Evolutionary conservation across 2,888 invertebrate genomes (phyloP).

Genomic region (Melinaea menophilus): DNA sequence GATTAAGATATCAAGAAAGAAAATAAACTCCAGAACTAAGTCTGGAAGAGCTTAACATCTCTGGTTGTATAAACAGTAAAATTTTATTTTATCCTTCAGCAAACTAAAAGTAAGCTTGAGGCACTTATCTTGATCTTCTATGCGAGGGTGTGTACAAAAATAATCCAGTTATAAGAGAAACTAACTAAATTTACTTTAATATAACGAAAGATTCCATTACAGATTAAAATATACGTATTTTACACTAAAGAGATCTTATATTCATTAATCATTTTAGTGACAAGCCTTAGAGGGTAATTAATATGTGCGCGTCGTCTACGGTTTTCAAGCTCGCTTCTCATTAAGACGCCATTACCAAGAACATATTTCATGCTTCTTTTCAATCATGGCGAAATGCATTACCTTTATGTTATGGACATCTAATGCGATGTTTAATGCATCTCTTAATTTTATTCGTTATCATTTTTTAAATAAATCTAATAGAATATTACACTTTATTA

Average conservation of each 20-base stretch:
- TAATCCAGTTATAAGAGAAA: not conserved
- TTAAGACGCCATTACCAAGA: slow-evolving; percentile 57
- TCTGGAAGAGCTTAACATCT: not conserved
- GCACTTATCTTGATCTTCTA: slow-evolving; percentile 5
- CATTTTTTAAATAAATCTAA: not conserved
- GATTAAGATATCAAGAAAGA: slow-evolving; percentile 6
- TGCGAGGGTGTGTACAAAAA: not conserved
- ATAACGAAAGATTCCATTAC: slow-evolving; percentile 3
- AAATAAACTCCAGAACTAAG: slow-evolving; percentile 4
- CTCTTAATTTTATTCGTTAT: not conserved
- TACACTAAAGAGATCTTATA: slow-evolving; percentile 18
- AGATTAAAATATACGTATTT: slow-evolving; percentile 7
- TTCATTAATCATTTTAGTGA: slow-evolving; percentile 55
- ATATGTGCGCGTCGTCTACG: slow-evolving; percentile 56
- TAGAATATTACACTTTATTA: too few relatives aligned
- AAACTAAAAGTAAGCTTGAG: slow-evolving; percentile 5
- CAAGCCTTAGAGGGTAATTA: slow-evolving; percentile 65
- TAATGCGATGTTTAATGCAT: not conserved
- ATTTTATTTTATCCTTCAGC: slow-evolving; percentile 3
- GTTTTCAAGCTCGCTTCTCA: slow-evolving; percentile 57
- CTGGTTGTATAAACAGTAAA: slow-evolving; percentile 4
- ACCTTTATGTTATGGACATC: not conserved
- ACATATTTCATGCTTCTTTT: slow-evolving; percentile 37
- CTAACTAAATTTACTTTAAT: not conserved
- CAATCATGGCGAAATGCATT: not conserved